Percentiles rank a stretch among this genome's conserved stretches.
Evolutionary conservation across 2,888 invertebrate species (phyloP).

Genomic region (Synergus itoensis): DNA sequence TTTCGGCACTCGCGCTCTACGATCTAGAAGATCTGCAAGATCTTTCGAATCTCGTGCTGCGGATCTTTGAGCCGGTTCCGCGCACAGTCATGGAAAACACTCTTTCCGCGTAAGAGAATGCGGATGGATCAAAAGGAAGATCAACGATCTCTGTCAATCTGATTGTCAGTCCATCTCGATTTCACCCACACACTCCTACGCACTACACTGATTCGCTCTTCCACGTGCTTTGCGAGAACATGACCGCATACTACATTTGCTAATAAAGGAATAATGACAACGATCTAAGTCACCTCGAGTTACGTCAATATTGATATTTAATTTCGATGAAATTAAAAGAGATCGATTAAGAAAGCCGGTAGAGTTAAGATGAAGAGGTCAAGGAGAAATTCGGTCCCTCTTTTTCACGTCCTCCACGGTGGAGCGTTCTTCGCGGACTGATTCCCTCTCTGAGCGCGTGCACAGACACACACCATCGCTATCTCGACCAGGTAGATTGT

Average conservation of each 20-base stretch:
- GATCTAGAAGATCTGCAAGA: too few relatives aligned
- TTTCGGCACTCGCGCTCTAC: slow-evolving; percentile 51
- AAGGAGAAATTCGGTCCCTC: slow-evolving; percentile 20
- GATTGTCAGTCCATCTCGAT: slow-evolving; percentile 23
- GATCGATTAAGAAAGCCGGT: background rate
- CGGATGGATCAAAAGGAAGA: slow-evolving; percentile 43
- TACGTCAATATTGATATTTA: background rate
- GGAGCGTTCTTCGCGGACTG: slow-evolving; percentile 75
- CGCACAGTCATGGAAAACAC: slow-evolving; percentile 1
- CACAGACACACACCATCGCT: slow-evolving; percentile 57
- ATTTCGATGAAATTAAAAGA: too few relatives aligned
- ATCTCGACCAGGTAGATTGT: slow-evolving; percentile 57
- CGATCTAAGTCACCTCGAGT: background rate
- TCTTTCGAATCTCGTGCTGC: too few relatives aligned
- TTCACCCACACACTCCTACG: slow-evolving; percentile 37
- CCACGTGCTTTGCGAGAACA: background rate
- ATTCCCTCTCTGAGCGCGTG: slow-evolving; percentile 59
- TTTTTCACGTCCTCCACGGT: slow-evolving; percentile 70
- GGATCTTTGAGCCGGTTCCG: slow-evolving; percentile 5
- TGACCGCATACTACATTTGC: background rate
- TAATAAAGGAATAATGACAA: background rate
- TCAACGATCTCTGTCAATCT: slow-evolving; percentile 23
- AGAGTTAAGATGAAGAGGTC: background rate
- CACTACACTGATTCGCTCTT: slow-evolving; percentile 31
- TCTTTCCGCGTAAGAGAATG: slow-evolving; percentile 49